Percentiles rank a stretch among this genome's conserved stretches.
Evolutionary conservation across 1,140 invertebrate species (phyloP).

Genomic region (Orussus abietinus): DNA sequence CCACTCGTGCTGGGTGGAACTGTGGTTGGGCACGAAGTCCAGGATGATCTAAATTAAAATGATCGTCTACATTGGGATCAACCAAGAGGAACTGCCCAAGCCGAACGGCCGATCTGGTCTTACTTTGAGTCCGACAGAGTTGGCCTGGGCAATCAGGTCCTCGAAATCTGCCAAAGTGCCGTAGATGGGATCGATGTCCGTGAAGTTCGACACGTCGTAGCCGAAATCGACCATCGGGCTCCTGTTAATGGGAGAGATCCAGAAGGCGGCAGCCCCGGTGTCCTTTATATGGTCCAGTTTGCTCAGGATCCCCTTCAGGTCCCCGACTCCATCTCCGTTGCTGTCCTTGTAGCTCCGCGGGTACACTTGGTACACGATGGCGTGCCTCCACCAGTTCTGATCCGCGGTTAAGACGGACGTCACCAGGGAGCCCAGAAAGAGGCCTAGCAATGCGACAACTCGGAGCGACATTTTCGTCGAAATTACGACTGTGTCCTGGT

Average conservation of each 20-base stretch:
- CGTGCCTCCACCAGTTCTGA: constrained; percentile 70
- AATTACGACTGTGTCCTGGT: too few species aligned
- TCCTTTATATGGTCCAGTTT: constrained; percentile 34
- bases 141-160: constrained; percentile 36
- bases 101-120: too few species aligned
- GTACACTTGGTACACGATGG: constrained; percentile 75
- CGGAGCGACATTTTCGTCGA: too few species aligned
- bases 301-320: constrained; percentile 54
- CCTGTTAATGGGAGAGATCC: constrained; percentile 56
- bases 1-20: constrained; percentile 69
- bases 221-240: constrained; percentile 56
- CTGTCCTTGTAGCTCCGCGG: constrained; percentile 68
- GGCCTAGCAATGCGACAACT: too few species aligned
- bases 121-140: constrained; percentile 55
- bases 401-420: constrained; percentile 3
- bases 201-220: constrained; percentile 53
- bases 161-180: constrained; percentile 57
- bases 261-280: constrained; percentile 50
- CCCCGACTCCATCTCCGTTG: constrained; percentile 72
- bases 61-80: constrained; percentile 10
- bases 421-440: too few species aligned
- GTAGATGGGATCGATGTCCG: constrained; percentile 49
- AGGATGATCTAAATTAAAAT: constrained; percentile 61
- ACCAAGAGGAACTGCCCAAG: constrained; percentile 52
- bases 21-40: constrained; percentile 78